Evolutionary conservation across 2,888 invertebrate species (phyloP), one percentile per base, ranked within the genome.

Genomic region (Kuschelorhynchus macadamiae): DNA sequence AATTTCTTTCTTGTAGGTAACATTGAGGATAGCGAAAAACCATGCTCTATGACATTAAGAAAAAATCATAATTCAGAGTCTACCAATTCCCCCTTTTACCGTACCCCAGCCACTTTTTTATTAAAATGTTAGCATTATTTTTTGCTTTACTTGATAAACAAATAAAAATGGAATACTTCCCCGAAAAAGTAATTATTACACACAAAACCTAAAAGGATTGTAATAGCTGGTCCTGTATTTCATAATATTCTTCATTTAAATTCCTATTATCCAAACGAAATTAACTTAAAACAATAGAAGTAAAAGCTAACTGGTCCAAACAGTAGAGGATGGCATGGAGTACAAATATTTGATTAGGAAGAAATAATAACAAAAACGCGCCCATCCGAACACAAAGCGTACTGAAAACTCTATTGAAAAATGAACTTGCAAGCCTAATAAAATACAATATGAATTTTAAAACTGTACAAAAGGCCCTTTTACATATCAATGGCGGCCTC

Each of bases 401-500:
- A 70, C 61, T 67, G 73, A 71, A 72, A 72, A 71, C 65, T 69
- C 74, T 70, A 72, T 73, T 75, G 71, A 75, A 72, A 74, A 63
- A 63, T 75, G 73, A 75, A 76, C 76, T 75, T 72, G 73, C 66
- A 67, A 74, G 75, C 72, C 72, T 76, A 76, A 77, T 75, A 74
- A 75, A 74, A 65, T 72, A 72, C 75, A 70, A 73, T 78, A 79
- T 79, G 78, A 79, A 79, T 79, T 79, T 79, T 77, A 79, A 79
- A 80, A 78, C 72, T 76, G 74, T 70, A 77, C 77, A 80, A 81
- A 81, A 80, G 76, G 75, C 72, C 75, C 75, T 74, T 82, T 83
- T 77, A 77, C 82, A 82, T 82, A 80, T 83, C 81, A 82, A 82
- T 77, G 75, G 71, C 74, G 73, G 76, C 75, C 74, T 71, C 77